Evolutionary conservation across 2,888 invertebrate species (phyloP).

Genomic region (Ophioninae sp.): DNA sequence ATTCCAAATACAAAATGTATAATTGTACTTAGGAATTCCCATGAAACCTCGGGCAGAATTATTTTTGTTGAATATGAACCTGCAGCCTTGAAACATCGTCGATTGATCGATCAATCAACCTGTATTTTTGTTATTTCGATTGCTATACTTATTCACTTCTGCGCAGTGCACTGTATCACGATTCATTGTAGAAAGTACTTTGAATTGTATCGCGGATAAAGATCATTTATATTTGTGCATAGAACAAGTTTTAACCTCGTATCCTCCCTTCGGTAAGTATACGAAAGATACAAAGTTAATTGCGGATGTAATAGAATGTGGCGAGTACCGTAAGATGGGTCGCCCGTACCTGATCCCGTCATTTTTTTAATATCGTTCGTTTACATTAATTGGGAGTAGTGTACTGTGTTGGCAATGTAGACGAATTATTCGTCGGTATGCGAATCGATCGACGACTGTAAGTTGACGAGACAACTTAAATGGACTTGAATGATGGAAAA

Average conservation of each 20-base stretch:
- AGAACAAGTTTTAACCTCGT: background rate
- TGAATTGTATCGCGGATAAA: conserved; percentile 51
- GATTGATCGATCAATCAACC: conserved; percentile 12
- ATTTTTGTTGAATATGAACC: background rate
- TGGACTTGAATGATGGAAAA: too few relatives aligned
- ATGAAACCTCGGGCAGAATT: background rate
- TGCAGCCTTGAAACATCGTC: background rate
- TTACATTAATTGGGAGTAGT: background rate
- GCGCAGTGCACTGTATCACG: conserved; percentile 50
- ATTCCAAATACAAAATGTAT: background rate
- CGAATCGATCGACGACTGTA: background rate
- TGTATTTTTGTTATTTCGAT: conserved; percentile 24
- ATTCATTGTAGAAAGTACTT: conserved; percentile 35
- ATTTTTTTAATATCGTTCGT: background rate
- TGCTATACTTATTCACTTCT: conserved; percentile 32
- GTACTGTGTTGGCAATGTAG: background rate
- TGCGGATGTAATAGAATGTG: background rate
- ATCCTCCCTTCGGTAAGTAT: background rate
- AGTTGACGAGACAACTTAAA: too few relatives aligned
- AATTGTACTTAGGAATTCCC: background rate
- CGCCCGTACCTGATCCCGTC: background rate
- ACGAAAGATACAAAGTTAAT: background rate
- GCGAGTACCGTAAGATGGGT: background rate
- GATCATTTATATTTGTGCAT: conserved; percentile 49
- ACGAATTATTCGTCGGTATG: background rate